These are phyloP conservation scores for Sylvia atricapilla DNA, from an alignment of 2,113 vertebrate genomes.

Conservation along the genomic window DNA sequence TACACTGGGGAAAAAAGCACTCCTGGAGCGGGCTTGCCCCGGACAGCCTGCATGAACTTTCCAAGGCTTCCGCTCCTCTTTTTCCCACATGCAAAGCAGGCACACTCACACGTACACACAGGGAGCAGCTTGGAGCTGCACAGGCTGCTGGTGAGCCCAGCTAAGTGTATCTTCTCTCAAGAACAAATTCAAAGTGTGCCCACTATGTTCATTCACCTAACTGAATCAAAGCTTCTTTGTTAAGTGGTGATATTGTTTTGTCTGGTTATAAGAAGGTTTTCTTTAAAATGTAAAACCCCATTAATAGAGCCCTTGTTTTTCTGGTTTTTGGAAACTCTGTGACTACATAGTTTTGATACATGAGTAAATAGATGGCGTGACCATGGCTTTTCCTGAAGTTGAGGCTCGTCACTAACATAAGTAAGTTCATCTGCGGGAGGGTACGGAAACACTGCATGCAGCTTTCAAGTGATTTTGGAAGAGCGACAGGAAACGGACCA, in stretches of 20 bases:
- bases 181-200: background rate
- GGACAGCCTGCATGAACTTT: background rate
- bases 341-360: background rate
- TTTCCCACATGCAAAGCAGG: background rate
- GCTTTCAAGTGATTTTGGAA: background rate
- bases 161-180: background rate
- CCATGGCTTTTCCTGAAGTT: background rate
- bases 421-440: background rate
- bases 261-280: background rate
- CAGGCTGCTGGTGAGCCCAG: background rate
- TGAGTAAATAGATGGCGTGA: background rate
- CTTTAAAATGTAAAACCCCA: background rate
- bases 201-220: background rate
- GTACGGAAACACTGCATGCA: background rate
- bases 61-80: background rate
- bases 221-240: background rate
- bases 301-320: background rate
- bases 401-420: background rate
- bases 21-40: background rate
- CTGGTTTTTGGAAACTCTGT: background rate
- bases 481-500: background rate
- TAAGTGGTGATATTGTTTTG: background rate
- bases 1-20: background rate
- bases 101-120: accelerated
- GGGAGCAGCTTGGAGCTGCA: background rate